Conservation (phyloP, 1,140 invertebrate species). For the Leguminivora glycinivorella region DNA sequence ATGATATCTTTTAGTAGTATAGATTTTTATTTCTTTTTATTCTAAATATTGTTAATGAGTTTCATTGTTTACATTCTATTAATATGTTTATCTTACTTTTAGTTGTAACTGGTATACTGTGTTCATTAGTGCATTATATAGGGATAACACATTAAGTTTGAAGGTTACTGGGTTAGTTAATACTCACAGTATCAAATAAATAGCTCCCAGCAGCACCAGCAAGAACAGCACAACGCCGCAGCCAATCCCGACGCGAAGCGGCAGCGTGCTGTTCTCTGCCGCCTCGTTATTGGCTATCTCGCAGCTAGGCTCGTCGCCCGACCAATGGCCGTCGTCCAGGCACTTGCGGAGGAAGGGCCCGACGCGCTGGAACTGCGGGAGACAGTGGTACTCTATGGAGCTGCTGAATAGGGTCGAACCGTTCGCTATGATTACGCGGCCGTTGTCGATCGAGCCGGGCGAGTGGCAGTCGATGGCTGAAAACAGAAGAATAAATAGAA, state of each 20-base stretch:
- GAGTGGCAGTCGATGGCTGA: constrained; percentile 90
- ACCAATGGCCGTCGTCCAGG: constrained; percentile 90
- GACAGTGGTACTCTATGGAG: constrained; percentile 92
- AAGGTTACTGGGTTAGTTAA: no score
- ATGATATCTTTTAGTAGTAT: no score
- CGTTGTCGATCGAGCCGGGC: constrained; percentile 89
- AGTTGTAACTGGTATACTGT: no score
- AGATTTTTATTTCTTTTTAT: no score
- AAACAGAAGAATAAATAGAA: no score
- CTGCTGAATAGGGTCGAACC: constrained; percentile 89
- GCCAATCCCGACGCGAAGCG: constrained; percentile 88
- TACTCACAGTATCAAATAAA: constrained; percentile 88
- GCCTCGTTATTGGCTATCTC: constrained; percentile 82
- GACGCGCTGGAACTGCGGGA: constrained; percentile 89
- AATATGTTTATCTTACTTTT: no score
- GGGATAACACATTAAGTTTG: no score
- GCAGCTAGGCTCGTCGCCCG: constrained; percentile 89
- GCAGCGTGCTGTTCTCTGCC: constrained; percentile 84
- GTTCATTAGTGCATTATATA: no score
- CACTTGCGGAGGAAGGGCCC: constrained; percentile 91
- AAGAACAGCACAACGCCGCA: constrained; percentile 88
- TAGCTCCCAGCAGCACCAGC: constrained; percentile 85
- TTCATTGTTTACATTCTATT: no score
- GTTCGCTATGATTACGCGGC: constrained; percentile 91
- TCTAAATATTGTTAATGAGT: no score